phyloP scores from a whole-genome alignment of 1,140 invertebrate genomes.

The Aphaenogaster floridana region DNA sequence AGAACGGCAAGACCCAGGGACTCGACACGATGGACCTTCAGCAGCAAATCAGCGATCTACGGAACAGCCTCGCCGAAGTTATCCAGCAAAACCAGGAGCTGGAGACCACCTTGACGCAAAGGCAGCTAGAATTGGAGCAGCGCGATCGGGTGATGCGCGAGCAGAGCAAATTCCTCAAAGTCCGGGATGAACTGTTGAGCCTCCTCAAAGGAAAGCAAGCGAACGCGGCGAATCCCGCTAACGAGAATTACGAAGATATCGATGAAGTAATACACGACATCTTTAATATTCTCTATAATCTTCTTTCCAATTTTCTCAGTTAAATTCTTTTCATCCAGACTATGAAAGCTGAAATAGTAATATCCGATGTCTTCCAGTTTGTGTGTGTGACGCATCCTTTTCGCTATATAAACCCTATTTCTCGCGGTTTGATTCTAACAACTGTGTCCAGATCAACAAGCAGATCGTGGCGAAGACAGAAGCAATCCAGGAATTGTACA shows the following conservation, averaged over 20 bases:
- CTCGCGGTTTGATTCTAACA: not conserved
- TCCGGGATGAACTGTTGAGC: constrained; percentile 84
- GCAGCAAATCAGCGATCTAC: constrained; percentile 85
- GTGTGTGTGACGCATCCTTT: not conserved
- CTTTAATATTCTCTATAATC: not conserved
- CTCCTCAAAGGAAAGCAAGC: constrained; percentile 78
- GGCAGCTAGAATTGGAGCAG: constrained; percentile 86
- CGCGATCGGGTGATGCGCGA: constrained; percentile 86
- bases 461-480: constrained; percentile 85
- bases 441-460: constrained; percentile 34
- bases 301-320: not conserved
- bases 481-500: constrained; percentile 87
- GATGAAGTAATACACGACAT: constrained; percentile 35
- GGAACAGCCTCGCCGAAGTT: constrained; percentile 83
- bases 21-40: constrained; percentile 71
- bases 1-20: constrained; percentile 60
- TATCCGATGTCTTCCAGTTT: not conserved
- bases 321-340: not conserved
- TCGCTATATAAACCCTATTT: not conserved
- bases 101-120: constrained; percentile 84
- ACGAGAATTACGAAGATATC: constrained; percentile 50
- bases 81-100: constrained; percentile 85
- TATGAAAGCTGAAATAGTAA: not conserved
- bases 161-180: constrained; percentile 87
- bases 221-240: constrained; percentile 36